These are phyloP conservation scores for Azemiops feae DNA, from an alignment of 2,113 vertebrate species.

Conservation along the genomic window DNA sequence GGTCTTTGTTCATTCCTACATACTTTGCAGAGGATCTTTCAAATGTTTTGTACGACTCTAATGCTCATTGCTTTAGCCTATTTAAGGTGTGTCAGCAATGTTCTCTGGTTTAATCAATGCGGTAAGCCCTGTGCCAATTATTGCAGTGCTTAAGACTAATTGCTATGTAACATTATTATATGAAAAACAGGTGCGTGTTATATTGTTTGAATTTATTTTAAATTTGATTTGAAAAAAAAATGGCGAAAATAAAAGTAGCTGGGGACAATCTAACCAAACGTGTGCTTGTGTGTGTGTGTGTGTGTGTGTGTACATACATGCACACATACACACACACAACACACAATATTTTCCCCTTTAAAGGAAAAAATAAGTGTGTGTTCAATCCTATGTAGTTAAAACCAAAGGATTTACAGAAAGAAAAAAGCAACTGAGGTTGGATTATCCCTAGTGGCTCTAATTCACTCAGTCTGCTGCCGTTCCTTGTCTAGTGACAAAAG, in stretches of 20 bases:
- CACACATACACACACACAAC: too few relatives aligned
- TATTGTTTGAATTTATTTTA: background rate
- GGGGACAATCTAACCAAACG: background rate
- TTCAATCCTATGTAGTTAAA: background rate
- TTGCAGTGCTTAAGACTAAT: background rate
- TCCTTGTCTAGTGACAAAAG: background rate
- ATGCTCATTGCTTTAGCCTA: background rate
- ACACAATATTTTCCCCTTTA: background rate
- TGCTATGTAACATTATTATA: background rate
- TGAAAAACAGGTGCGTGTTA: background rate
- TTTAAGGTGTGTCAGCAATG: background rate
- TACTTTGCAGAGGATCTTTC: background rate
- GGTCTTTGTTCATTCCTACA: background rate
- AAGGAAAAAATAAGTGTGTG: background rate
- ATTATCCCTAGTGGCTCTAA: background rate
- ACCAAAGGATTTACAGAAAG: background rate
- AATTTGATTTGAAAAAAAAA: background rate
- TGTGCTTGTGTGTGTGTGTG: background rate
- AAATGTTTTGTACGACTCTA: background rate
- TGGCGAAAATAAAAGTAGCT: background rate
- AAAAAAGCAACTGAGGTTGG: background rate
- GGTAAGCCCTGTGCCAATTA: background rate
- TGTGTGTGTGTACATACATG: background rate
- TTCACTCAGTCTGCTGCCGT: background rate
- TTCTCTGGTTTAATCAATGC: background rate